A percentile compares a stretch with the other conserved stretches of the same genome.
Conservation (phyloP, 2,113 vertebrate genomes). For the Anoplopoma fimbria region DNA sequence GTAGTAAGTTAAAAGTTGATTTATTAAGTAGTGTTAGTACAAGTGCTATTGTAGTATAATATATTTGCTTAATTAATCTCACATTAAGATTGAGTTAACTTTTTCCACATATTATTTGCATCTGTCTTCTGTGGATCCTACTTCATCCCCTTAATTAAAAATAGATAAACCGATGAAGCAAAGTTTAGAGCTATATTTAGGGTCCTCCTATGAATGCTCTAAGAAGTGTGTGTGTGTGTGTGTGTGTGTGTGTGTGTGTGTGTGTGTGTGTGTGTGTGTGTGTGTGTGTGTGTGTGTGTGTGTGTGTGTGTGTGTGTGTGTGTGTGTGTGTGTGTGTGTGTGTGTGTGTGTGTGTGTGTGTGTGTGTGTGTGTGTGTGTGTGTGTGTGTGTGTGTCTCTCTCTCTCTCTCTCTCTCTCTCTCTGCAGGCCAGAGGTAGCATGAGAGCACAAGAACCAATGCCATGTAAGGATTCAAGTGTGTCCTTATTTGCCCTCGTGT, state of each 20-base stretch:
- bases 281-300: conserved; percentile 11
- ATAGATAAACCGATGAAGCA: background rate
- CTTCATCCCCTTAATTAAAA: background rate
- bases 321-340: conserved; percentile 11
- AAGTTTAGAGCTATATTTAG: background rate
- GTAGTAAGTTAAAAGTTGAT: no score
- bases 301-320: conserved; percentile 11
- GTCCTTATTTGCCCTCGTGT: conserved; percentile 40
- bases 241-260: conserved; percentile 7
- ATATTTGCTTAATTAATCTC: background rate
- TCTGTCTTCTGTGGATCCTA: background rate
- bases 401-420: no score
- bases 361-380: conserved; percentile 11
- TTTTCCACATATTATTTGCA: background rate
- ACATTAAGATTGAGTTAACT: no score
- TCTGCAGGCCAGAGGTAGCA: conserved; percentile 1
- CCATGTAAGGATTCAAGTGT: conserved; percentile 10
- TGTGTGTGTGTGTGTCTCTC: conserved; percentile 17
- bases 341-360: conserved; percentile 11
- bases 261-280: conserved; percentile 11
- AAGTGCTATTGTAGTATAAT: background rate
- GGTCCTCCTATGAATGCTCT: background rate
- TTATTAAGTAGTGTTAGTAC: background rate
- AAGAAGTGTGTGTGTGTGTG: conserved; percentile 5
- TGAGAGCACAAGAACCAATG: conserved; percentile 15